phyloP scores from a whole-genome alignment of 2,797 vertebrate species.

The Falco biarmicus region DNA sequence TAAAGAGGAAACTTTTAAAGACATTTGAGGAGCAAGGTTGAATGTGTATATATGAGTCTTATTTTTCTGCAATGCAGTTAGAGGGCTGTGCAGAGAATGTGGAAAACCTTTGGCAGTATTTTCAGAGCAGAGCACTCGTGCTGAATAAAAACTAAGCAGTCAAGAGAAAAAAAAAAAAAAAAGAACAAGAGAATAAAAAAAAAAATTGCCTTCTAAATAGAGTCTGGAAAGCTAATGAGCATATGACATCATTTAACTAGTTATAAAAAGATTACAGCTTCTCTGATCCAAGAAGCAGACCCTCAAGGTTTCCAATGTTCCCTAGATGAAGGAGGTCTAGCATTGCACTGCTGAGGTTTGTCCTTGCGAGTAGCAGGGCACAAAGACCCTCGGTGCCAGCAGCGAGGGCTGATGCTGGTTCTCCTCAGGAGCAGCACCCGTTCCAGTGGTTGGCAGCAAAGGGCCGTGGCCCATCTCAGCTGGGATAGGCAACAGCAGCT shows the following conservation, averaged over 20 bases:
- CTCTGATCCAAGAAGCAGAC: conserved; percentile 53
- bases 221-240: conserved; percentile 69
- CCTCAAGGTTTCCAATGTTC: conserved; percentile 33
- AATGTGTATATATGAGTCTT: conserved; percentile 60
- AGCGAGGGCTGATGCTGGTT: not conserved
- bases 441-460: not conserved
- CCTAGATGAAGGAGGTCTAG: not conserved
- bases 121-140: conserved; percentile 59
- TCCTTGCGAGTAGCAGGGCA: not conserved
- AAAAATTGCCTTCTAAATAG: conserved; percentile 57
- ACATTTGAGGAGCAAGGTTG: conserved; percentile 59
- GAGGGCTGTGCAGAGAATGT: conserved; percentile 69
- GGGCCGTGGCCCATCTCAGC: not conserved
- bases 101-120: conserved; percentile 73
- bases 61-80: conserved; percentile 76
- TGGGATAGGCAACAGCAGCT: not conserved
- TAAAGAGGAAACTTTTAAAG: conserved; percentile 65
- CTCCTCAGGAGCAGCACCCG: not conserved
- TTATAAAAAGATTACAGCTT: conserved; percentile 64
- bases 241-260: conserved; percentile 65
- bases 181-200: conserved; percentile 48
- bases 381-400: not conserved
- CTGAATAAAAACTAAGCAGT: conserved; percentile 72
- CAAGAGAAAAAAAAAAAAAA: conserved; percentile 41
- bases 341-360: not conserved